phyloP scores from a whole-genome alignment of 2,888 invertebrate genomes.

The Drosophila infuscata region DNA sequence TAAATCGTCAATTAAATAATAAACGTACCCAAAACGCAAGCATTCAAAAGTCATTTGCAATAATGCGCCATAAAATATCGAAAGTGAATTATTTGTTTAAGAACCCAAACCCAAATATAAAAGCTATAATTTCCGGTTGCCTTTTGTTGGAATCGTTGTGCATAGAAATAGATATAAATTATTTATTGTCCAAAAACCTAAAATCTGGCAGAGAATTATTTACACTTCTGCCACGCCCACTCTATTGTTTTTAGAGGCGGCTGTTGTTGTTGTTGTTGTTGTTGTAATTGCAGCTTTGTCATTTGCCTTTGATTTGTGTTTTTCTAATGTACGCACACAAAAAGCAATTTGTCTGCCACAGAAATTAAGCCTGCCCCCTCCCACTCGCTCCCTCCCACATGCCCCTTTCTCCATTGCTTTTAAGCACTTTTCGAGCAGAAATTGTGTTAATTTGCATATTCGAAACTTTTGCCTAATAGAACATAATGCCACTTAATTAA shows the following conservation, averaged over 20 bases:
- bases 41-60: slow-evolving; percentile 10
- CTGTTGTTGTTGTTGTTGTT: slow-evolving; percentile 24
- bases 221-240: slow-evolving; percentile 56
- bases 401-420: neutral
- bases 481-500: slow-evolving; percentile 80
- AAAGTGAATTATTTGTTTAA: neutral
- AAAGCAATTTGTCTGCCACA: slow-evolving; percentile 60
- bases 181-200: slow-evolving; percentile 48
- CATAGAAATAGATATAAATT: slow-evolving; percentile 30
- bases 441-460: slow-evolving; percentile 78
- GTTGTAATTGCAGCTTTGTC: slow-evolving; percentile 26
- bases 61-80: slow-evolving; percentile 1
- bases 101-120: neutral
- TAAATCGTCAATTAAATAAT: neutral
- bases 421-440: slow-evolving; percentile 64
- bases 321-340: slow-evolving; percentile 28
- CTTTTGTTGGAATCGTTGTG: neutral
- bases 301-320: slow-evolving; percentile 66
- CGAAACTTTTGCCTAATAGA: slow-evolving; percentile 78
- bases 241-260: neutral
- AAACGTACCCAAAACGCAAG: neutral
- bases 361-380: slow-evolving; percentile 1
- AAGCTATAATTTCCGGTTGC: slow-evolving; percentile 13
- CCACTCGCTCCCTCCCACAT: accelerated
- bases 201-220: slow-evolving; percentile 42